Percentiles rank a stretch among this genome's conserved stretches.
These are phyloP conservation scores for Leptarthrus brevirostris DNA, from an alignment of 2,888 invertebrate genomes.

Conservation along the genomic window DNA sequence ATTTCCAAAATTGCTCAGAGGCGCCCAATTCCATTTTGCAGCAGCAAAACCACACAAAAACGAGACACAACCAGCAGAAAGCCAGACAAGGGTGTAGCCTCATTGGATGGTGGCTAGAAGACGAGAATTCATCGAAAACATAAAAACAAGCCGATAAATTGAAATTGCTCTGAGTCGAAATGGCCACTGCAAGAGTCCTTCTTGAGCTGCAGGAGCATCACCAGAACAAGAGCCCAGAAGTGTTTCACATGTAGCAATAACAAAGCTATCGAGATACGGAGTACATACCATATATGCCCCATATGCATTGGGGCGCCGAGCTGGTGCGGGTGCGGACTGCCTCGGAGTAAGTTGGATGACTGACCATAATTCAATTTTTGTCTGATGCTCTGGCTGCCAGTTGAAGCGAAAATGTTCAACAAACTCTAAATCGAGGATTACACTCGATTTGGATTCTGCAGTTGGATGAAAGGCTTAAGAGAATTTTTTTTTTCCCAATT, in stretches of 20 bases:
- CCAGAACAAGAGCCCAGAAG: conserved; percentile 10
- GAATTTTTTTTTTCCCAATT: neutral
- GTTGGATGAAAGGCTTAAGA: conserved; percentile 29
- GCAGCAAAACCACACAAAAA: conserved; percentile 4
- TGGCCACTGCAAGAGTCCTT: conserved; percentile 6
- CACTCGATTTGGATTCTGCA: conserved; percentile 19
- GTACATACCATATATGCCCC: neutral
- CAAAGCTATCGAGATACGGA: conserved; percentile 1
- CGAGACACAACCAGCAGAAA: neutral
- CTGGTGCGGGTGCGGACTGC: too few species aligned
- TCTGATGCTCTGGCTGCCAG: conserved; percentile 15
- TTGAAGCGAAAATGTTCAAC: conserved; percentile 32
- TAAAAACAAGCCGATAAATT: conserved; percentile 46
- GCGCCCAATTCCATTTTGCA: conserved; percentile 31
- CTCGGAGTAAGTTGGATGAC: conserved; percentile 36
- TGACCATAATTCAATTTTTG: conserved; percentile 44
- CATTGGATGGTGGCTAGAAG: conserved; percentile 29
- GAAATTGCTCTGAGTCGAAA: conserved; percentile 43
- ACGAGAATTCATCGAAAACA: conserved; percentile 34
- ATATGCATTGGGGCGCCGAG: neutral
- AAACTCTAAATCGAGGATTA: conserved; percentile 40
- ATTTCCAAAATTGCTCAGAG: conserved; percentile 31
- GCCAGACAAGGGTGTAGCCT: neutral
- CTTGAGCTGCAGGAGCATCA: conserved; percentile 17
- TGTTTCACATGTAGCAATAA: conserved; percentile 16